Evolutionary conservation across 2,113 vertebrate genomes (phyloP).

Genomic region (Tautogolabrus adspersus): DNA sequence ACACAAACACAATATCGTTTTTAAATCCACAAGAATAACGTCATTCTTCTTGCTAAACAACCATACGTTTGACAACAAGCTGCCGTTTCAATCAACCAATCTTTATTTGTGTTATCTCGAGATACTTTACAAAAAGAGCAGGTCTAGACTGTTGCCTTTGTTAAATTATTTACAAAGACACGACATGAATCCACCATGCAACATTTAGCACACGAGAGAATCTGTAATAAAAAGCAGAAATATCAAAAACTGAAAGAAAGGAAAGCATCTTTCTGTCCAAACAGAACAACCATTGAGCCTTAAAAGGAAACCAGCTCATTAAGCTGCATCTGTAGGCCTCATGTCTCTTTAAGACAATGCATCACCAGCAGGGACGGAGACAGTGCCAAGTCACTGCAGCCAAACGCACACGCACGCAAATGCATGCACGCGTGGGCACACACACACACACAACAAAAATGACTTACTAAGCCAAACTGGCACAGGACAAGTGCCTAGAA

Average conservation of each 20-base stretch:
- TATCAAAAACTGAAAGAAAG: conserved; percentile 17
- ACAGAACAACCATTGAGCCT: conserved; percentile 18
- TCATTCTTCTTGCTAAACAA: conserved; percentile 41
- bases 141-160: no score
- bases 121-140: no score
- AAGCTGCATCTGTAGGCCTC: conserved; percentile 52
- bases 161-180: no score
- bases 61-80: conserved; percentile 39
- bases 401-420: conserved; percentile 55
- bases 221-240: neutral
- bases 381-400: conserved; percentile 74
- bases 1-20: conserved; percentile 1
- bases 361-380: conserved; percentile 68
- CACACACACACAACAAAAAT: conserved; percentile 16
- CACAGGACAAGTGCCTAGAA: conserved; percentile 64
- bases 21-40: conserved; percentile 22
- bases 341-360: conserved; percentile 74
- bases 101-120: no score
- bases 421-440: no score
- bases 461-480: conserved; percentile 63
- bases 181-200: no score
- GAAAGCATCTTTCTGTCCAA: conserved; percentile 14
- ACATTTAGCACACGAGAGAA: no score
- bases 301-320: conserved; percentile 32
- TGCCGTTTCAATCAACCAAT: neutral